phyloP scores from a whole-genome alignment of 53 echinoderm and acorn worm species.

The Mesocentrotus franciscanus region DNA sequence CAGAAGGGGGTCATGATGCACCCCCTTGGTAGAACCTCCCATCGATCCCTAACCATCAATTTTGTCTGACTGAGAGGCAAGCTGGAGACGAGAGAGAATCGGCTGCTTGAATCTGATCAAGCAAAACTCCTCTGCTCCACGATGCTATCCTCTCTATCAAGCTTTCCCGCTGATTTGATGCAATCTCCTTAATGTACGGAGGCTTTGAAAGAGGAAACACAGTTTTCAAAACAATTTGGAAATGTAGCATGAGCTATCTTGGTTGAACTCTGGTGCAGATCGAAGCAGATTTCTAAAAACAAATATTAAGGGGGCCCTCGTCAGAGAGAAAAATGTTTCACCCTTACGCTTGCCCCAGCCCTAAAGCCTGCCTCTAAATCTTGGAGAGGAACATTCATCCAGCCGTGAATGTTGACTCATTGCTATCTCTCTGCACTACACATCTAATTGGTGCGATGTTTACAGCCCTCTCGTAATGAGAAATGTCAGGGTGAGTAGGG shows the following conservation, averaged over 20 bases:
- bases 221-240: constrained; percentile 13
- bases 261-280: neutral
- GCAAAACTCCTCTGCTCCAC: neutral
- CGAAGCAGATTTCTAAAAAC: constrained; percentile 31
- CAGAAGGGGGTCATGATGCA: too few species aligned
- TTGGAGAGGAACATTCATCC: constrained; percentile 14
- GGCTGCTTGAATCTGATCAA: constrained; percentile 26
- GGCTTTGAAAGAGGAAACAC: constrained; percentile 23
- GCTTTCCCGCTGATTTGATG: neutral
- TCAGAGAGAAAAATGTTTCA: neutral
- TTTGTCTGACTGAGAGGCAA: neutral
- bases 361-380: constrained; percentile 37
- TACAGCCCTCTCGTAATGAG: constrained; percentile 46
- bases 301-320: constrained; percentile 32
- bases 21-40: too few species aligned
- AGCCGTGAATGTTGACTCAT: constrained; percentile 60
- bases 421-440: constrained; percentile 50
- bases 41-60: neutral
- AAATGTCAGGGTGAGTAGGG: constrained; percentile 40
- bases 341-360: constrained; percentile 9
- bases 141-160: neutral
- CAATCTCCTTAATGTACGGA: constrained; percentile 36
- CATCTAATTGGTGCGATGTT: constrained; percentile 57
- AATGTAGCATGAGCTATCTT: neutral
- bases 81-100: neutral